Conservation (phyloP, 2,797 vertebrate genomes). For the Aeoliscus strigatus region DNA sequence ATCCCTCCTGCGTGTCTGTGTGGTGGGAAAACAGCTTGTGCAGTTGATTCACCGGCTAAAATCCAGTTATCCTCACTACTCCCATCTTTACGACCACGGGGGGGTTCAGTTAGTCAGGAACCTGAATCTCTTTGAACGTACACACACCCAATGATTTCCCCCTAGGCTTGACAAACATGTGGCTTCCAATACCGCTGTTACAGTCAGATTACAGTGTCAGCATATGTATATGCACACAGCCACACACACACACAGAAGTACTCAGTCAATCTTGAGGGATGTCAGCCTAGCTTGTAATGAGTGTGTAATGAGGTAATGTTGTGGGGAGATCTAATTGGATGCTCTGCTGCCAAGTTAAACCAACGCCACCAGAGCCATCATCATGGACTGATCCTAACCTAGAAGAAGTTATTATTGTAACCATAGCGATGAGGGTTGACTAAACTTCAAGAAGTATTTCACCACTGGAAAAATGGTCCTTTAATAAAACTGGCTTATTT, state of each 20-base stretch:
- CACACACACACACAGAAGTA: constrained; percentile 15
- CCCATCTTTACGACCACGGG: constrained; percentile 42
- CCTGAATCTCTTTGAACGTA: constrained; percentile 50
- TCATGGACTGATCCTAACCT: background rate
- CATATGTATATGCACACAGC: constrained; percentile 16
- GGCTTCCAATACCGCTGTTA: constrained; percentile 57
- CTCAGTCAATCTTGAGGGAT: constrained; percentile 33
- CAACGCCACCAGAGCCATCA: background rate
- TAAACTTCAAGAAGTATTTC: no score
- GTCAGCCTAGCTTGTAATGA: constrained; percentile 32
- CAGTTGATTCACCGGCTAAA: constrained; percentile 42
- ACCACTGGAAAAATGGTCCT: no score
- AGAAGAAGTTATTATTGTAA: no score
- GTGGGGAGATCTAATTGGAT: constrained; percentile 12
- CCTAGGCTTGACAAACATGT: constrained; percentile 54
- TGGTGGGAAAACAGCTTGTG: constrained; percentile 39
- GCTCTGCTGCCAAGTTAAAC: constrained; percentile 1
- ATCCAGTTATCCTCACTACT: constrained; percentile 53
- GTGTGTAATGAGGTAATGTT: constrained; percentile 33
- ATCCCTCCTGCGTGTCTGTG: constrained; percentile 9
- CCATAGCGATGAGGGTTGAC: no score
- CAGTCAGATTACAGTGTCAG: constrained; percentile 55
- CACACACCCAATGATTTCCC: constrained; percentile 21
- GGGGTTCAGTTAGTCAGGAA: constrained; percentile 44
- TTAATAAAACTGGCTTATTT: no score